Evolutionary conservation across 2,888 invertebrate species (phyloP).

Genomic region (Itoplectis maculator): DNA sequence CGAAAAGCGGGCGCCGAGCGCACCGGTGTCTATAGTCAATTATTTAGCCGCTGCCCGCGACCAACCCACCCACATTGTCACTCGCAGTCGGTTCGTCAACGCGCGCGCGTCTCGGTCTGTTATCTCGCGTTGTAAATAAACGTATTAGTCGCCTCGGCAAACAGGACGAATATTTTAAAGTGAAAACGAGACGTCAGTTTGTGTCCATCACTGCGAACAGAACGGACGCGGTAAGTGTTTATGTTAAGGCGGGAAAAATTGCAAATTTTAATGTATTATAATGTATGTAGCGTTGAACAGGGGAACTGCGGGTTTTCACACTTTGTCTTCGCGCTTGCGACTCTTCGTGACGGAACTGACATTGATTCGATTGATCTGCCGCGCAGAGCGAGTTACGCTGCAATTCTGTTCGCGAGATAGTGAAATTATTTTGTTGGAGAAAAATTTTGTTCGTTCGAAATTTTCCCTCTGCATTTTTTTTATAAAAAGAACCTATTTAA

Average conservation of each 20-base stretch:
- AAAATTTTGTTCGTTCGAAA: not conserved
- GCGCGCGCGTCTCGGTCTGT: slow-evolving; percentile 46
- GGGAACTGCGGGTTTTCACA: not conserved
- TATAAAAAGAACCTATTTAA: too few relatives aligned
- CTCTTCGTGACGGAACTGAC: slow-evolving; percentile 4
- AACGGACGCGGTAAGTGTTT: too few relatives aligned
- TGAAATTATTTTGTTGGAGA: not conserved
- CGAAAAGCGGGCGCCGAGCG: slow-evolving; percentile 52
- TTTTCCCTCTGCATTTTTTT: not conserved
- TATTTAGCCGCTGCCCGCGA: slow-evolving; percentile 65
- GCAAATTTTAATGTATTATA: not conserved
- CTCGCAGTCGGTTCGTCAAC: slow-evolving; percentile 73
- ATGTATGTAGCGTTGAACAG: not conserved
- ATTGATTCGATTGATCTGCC: slow-evolving; percentile 8
- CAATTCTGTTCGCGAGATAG: not conserved
- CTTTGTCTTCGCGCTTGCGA: not conserved
- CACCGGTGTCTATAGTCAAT: slow-evolving; percentile 63
- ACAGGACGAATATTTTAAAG: slow-evolving; percentile 1
- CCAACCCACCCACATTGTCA: slow-evolving; percentile 71
- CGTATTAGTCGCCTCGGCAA: slow-evolving; percentile 9
- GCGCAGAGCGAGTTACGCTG: not conserved
- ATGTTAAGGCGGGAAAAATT: too few relatives aligned
- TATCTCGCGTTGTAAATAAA: slow-evolving; percentile 6
- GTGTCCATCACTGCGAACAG: not conserved
- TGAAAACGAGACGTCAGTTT: not conserved